A percentile compares a stretch with the other conserved stretches of the same genome.
Evolutionary conservation across 2,113 vertebrate species (phyloP).

Genomic region (Anarrhichthys ocellatus): DNA sequence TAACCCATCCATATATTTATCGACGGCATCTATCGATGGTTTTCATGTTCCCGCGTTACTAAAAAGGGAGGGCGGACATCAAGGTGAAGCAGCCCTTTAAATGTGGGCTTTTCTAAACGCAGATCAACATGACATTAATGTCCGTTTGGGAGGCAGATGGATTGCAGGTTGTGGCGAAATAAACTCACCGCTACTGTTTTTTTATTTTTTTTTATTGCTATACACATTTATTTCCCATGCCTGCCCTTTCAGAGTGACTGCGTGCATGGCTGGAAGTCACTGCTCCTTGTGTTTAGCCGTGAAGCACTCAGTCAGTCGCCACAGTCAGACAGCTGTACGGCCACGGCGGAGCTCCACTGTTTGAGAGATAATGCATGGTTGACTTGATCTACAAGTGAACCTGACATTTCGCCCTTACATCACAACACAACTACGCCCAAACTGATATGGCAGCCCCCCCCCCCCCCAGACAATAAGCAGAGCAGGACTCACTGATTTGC

Average conservation of each 20-base stretch:
- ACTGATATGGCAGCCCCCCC: conserved; percentile 78
- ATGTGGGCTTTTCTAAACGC: conserved; percentile 15
- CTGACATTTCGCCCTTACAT: conserved; percentile 83
- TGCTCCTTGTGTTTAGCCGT: conserved; percentile 48
- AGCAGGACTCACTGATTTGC: conserved; percentile 75
- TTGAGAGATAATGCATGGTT: conserved; percentile 83
- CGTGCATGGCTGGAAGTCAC: conserved; percentile 55
- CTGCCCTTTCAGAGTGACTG: conserved; percentile 44
- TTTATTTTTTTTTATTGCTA: conserved; percentile 10
- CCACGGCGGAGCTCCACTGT: conserved; percentile 73
- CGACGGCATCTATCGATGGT: conserved; percentile 45
- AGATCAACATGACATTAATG: conserved; percentile 35
- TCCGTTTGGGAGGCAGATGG: conserved; percentile 35
- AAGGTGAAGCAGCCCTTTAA: conserved; percentile 29
- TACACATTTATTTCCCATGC: conserved; percentile 31
- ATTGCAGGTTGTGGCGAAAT: conserved; percentile 14
- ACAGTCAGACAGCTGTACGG: conserved; percentile 63
- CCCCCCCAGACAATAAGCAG: conserved; percentile 71
- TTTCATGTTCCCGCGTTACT: conserved; percentile 43
- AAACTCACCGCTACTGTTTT: conserved; percentile 10
- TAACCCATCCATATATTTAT: conserved; percentile 69
- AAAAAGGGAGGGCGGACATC: conserved; percentile 15
- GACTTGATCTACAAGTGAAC: conserved; percentile 86
- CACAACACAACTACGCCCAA: conserved; percentile 79
- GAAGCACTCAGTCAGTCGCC: conserved; percentile 69